A percentile compares a stretch with the other conserved stretches of the same genome.
Evolutionary conservation across 2,888 invertebrate species (phyloP).

Genomic region (Patella depressa): DNA sequence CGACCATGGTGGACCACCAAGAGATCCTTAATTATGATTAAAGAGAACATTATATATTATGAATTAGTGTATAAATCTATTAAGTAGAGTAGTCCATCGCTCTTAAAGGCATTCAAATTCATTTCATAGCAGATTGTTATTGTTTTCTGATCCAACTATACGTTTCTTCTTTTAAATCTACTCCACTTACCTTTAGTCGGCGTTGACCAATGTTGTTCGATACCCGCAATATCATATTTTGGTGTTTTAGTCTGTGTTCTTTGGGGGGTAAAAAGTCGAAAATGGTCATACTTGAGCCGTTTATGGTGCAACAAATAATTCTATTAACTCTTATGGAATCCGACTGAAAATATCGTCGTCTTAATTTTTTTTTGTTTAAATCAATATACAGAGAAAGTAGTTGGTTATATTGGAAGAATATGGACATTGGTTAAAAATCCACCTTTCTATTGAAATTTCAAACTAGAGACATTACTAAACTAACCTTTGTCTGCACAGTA

Average conservation of each 20-base stretch:
- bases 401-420: conserved; percentile 2
- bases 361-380: no score
- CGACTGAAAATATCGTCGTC: no score
- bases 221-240: conserved; percentile 41
- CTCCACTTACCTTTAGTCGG: conserved; percentile 46
- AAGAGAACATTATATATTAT: neutral
- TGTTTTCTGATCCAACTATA: no score
- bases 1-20: conserved; percentile 32
- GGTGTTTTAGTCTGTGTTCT: conserved; percentile 37
- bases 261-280: conserved; percentile 51
- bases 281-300: no score
- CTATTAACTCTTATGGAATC: no score
- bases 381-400: no score
- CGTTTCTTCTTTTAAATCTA: no score
- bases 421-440: neutral
- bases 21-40: conserved; percentile 16
- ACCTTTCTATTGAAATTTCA: no score
- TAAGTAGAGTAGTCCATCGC: neutral
- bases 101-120: neutral
- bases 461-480: no score
- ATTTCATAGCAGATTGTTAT: no score
- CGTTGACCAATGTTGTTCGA: conserved; percentile 52
- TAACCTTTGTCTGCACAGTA: no score
- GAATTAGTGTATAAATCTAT: neutral
- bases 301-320: no score